Evolutionary conservation across 2,113 vertebrate genomes (phyloP).

Genomic region (Myiozetetes cayanensis): DNA sequence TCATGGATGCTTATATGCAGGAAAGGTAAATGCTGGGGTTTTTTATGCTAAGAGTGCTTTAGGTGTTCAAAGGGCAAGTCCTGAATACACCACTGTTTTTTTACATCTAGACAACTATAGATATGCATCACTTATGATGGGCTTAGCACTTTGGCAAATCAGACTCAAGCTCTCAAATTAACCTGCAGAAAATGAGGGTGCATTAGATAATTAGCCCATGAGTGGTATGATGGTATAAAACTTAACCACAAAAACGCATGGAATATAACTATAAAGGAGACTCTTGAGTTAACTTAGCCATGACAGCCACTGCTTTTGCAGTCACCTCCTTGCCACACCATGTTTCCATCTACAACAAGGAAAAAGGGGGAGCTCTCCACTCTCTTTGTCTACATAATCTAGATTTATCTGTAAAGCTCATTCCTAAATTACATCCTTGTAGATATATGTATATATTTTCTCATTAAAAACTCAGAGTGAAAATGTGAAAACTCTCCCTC

Average conservation of each 20-base stretch:
- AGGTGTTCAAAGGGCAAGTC: not conserved
- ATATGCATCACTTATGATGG: not conserved
- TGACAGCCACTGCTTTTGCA: not conserved
- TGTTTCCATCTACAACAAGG: not conserved
- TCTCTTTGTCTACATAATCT: not conserved
- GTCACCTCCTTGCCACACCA: not conserved
- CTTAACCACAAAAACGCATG: not conserved
- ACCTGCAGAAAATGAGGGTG: not conserved
- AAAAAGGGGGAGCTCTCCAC: not conserved
- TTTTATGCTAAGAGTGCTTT: not conserved
- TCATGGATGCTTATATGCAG: not conserved
- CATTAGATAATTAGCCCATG: not conserved
- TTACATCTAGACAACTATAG: not conserved
- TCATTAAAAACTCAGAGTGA: not conserved
- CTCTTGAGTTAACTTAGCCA: not conserved
- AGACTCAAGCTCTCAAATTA: not conserved
- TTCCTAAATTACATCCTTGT: not conserved
- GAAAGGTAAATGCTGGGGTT: rapidly evolving
- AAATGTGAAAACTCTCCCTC: not conserved
- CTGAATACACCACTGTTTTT: not conserved
- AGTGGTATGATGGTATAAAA: not conserved
- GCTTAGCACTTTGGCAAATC: not conserved
- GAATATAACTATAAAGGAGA: not conserved
- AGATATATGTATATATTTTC: not conserved
- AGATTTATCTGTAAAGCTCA: not conserved